phyloP scores from a whole-genome alignment of 2,888 invertebrate species.

The Taenaris catops region DNA sequence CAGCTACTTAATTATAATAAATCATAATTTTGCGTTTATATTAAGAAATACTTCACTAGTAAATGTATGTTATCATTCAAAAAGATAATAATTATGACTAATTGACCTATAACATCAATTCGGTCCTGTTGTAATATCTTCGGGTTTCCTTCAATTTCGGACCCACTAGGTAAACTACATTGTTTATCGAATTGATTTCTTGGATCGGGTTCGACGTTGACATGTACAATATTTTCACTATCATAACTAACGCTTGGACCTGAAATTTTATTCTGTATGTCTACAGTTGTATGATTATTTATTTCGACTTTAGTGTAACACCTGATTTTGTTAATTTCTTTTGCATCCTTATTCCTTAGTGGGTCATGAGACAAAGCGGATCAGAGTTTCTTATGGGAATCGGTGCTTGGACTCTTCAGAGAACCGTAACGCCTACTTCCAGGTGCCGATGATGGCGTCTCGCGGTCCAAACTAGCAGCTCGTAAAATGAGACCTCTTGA shows the following conservation, averaged over 20 bases:
- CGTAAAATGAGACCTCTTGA: constrained; percentile 66
- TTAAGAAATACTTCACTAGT: constrained; percentile 37
- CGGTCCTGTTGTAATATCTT: no score
- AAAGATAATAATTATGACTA: constrained; percentile 54
- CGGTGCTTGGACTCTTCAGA: constrained; percentile 61
- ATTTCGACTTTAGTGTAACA: constrained; percentile 1
- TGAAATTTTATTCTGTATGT: not conserved
- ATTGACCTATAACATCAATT: constrained; percentile 47
- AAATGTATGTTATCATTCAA: constrained; percentile 37
- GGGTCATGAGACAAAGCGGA: constrained; percentile 39
- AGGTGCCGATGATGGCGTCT: constrained; percentile 40
- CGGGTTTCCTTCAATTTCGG: not conserved
- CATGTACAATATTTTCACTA: not conserved
- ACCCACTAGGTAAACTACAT: not conserved
- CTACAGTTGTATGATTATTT: constrained; percentile 4
- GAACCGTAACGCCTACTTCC: constrained; percentile 54
- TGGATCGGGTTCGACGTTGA: not conserved
- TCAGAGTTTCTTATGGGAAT: constrained; percentile 72
- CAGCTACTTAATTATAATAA: not conserved
- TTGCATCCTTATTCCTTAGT: constrained; percentile 3
- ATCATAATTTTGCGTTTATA: constrained; percentile 5
- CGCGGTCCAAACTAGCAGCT: constrained; percentile 70
- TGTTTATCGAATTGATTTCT: not conserved
- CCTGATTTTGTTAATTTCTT: not conserved
- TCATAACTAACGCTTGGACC: constrained; percentile 4